Evolutionary conservation across 2,888 invertebrate species (phyloP).

Genomic region (Megalurothrips usitatus): DNA sequence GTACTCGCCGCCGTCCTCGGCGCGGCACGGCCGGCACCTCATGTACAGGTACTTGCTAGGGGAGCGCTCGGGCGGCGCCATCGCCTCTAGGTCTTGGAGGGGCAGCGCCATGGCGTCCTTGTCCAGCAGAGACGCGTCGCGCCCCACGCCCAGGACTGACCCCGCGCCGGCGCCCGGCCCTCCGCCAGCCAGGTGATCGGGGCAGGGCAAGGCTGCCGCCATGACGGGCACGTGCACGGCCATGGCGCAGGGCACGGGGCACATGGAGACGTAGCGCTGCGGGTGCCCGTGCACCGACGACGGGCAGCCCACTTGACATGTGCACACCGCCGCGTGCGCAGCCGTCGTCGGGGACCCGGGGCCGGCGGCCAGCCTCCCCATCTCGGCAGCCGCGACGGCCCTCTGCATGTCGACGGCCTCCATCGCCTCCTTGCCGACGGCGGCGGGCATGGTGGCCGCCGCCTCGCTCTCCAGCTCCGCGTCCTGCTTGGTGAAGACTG

Average conservation of each 20-base stretch:
- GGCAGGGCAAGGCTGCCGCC: not conserved
- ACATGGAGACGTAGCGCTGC: slow-evolving; percentile 10
- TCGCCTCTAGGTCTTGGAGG: not conserved
- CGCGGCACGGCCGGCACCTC: slow-evolving; percentile 12
- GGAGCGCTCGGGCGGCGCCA: not conserved
- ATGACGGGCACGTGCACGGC: not conserved
- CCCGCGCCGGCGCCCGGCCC: not conserved
- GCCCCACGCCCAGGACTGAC: not conserved
- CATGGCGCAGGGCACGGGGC: not conserved
- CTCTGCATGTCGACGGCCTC: not conserved
- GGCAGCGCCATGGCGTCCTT: not conserved
- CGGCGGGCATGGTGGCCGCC: not conserved
- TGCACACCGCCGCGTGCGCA: not conserved
- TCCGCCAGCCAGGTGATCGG: too few relatives aligned
- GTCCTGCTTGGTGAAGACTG: slow-evolving; percentile 21
- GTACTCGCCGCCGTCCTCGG: not conserved
- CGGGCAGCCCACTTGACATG: not conserved
- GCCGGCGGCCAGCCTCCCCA: not conserved
- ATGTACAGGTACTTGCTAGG: slow-evolving; percentile 19
- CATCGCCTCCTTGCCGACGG: not conserved
- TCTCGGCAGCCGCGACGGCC: not conserved
- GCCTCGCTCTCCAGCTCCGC: slow-evolving; percentile 21
- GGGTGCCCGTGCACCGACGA: not conserved
- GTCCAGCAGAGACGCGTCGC: not conserved
- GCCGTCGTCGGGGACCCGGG: not conserved